phyloP scores from a whole-genome alignment of 2,888 invertebrate species.

The Ophion obscuratus region DNA sequence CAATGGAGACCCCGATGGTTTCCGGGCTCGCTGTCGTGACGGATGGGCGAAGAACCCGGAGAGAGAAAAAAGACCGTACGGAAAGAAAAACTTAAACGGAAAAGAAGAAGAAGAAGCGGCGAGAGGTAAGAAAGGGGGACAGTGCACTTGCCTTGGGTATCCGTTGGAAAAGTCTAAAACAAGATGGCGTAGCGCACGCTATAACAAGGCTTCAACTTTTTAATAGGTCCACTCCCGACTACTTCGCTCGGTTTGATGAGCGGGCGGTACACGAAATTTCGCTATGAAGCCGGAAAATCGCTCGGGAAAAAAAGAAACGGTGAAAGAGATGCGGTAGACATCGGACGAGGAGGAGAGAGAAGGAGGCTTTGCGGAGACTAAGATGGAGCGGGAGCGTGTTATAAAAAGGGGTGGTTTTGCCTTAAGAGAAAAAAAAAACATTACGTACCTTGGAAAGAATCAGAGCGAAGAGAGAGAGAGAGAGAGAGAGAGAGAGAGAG shows the following conservation, averaged over 20 bases:
- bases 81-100: not conserved
- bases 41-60: not conserved
- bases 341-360: constrained; percentile 14
- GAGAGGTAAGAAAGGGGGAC: not conserved
- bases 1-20: constrained; percentile 38
- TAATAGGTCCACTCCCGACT: constrained; percentile 62
- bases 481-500: constrained; percentile 12
- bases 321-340: constrained; percentile 18
- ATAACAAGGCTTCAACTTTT: constrained; percentile 65
- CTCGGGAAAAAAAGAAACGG: constrained; percentile 13
- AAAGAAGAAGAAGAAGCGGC: not conserved
- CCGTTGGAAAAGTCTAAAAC: constrained; percentile 17
- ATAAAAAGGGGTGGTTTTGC: constrained; percentile 24
- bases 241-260: constrained; percentile 54
- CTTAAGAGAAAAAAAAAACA: constrained; percentile 36
- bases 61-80: not conserved
- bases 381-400: constrained; percentile 41
- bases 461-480: no score
- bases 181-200: constrained; percentile 32
- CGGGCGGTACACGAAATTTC: constrained; percentile 53
- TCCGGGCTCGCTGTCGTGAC: not conserved
- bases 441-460: constrained; percentile 37
- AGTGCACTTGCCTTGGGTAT: not conserved
- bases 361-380: constrained; percentile 44
- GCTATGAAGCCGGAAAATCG: constrained; percentile 51